Percentiles rank a stretch among this genome's conserved stretches.
These are phyloP conservation scores for Eurosta solidaginis DNA, from an alignment of 1,140 invertebrate genomes.

Conservation along the genomic window DNA sequence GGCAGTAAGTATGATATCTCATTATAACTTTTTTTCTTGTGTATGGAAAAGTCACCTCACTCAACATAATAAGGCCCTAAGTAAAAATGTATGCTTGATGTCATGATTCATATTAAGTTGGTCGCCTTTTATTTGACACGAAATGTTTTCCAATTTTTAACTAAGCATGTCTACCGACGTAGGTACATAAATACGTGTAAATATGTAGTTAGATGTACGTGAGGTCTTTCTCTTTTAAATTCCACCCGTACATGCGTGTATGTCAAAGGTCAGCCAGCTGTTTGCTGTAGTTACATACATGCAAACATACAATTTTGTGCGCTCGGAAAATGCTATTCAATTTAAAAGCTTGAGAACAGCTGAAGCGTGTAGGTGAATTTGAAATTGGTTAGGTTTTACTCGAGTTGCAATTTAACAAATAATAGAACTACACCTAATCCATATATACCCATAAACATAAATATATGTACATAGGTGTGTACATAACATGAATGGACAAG, in stretches of 20 bases:
- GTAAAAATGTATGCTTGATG: background rate
- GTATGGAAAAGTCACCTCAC: no score
- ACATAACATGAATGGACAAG: background rate
- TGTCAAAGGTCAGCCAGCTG: conserved; percentile 27
- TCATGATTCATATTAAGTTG: background rate
- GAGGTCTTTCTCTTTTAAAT: background rate
- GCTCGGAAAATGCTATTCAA: background rate
- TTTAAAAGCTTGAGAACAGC: conserved; percentile 18
- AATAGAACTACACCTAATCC: background rate
- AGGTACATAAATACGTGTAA: background rate
- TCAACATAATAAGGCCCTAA: background rate
- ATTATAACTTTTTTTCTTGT: no score
- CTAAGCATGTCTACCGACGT: background rate
- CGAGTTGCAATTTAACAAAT: background rate
- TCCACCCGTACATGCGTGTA: background rate
- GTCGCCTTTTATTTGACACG: conserved; percentile 19
- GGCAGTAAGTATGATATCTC: no score
- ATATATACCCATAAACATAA: background rate
- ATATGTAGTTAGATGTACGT: background rate
- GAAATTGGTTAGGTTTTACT: background rate
- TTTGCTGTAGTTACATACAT: background rate
- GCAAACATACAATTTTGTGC: background rate
- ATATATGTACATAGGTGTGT: background rate
- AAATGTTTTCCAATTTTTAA: background rate
- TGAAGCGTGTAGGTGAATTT: conserved; percentile 20